These are phyloP conservation scores for Panulirus ornatus DNA, from an alignment of 1,140 invertebrate species.

Conservation along the genomic window DNA sequence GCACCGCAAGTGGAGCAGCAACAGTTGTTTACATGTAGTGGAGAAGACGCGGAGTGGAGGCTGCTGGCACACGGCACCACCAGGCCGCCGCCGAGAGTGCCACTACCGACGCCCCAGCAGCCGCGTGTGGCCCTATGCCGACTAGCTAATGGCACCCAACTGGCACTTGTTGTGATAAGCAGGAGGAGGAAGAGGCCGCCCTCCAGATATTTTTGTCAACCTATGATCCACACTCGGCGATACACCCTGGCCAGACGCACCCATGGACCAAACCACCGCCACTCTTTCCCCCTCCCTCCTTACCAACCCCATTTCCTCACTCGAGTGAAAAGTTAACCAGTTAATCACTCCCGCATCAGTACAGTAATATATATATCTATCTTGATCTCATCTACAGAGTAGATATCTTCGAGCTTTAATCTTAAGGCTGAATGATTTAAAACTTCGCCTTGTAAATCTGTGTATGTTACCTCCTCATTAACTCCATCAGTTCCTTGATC, in stretches of 20 bases:
- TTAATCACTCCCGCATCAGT: no score
- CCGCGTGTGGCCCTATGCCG: conserved; percentile 27
- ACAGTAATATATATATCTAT: no score
- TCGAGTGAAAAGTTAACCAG: no score
- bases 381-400: no score
- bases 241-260: no score
- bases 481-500: no score
- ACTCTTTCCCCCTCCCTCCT: background rate
- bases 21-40: background rate
- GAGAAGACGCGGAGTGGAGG: background rate
- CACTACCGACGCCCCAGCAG: background rate
- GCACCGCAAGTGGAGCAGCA: no score
- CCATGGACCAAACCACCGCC: no score
- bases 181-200: conserved; percentile 13
- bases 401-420: no score
- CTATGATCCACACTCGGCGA: conserved; percentile 10
- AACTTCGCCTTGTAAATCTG: no score
- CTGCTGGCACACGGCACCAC: background rate
- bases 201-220: conserved; percentile 11
- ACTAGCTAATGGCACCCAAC: conserved; percentile 31
- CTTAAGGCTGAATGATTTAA: no score
- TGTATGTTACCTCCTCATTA: no score
- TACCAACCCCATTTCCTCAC: background rate
- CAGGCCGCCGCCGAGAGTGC: conserved; percentile 25
- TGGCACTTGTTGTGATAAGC: conserved; percentile 28